phyloP scores from a whole-genome alignment of 2,888 invertebrate species.

The Tetragonula carbonaria region DNA sequence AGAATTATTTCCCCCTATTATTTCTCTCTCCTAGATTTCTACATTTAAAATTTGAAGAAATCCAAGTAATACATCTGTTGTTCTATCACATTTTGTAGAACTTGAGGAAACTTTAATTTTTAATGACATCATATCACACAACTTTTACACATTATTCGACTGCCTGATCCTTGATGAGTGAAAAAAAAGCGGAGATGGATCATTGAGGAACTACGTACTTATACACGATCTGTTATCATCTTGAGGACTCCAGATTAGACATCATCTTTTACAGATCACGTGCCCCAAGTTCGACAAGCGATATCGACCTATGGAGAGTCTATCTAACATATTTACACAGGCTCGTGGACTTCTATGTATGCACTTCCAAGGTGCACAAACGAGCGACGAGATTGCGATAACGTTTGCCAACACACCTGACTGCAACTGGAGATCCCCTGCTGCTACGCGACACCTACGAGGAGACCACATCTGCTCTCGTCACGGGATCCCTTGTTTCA shows the following conservation, averaged over 20 bases:
- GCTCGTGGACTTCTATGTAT: conserved; percentile 6
- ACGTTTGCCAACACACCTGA: conserved; percentile 75
- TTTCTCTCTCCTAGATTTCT: not conserved
- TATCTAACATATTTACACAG: conserved; percentile 9
- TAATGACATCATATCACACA: not conserved
- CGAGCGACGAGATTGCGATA: conserved; percentile 72
- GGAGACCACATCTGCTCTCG: conserved; percentile 65
- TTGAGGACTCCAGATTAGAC: not conserved
- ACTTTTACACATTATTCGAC: not conserved
- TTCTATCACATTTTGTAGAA: no score
- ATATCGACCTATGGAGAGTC: conserved; percentile 22
- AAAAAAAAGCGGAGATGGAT: not conserved
- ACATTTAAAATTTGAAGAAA: not conserved
- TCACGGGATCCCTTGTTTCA: conserved; percentile 59
- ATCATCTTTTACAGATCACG: conserved; percentile 21
- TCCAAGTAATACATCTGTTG: no score
- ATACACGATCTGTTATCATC: not conserved
- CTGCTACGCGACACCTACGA: conserved; percentile 74
- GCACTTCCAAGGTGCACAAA: conserved; percentile 42
- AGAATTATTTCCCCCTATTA: not conserved
- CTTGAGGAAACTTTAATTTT: no score
- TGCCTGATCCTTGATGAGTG: not conserved
- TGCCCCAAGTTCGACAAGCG: conserved; percentile 18
- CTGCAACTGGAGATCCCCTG: conserved; percentile 77
- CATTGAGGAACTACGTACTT: not conserved